Evolutionary conservation across 2,888 invertebrate genomes (phyloP), one percentile per base, ranked within the genome.

Genomic region (Escarpia spicata): DNA sequence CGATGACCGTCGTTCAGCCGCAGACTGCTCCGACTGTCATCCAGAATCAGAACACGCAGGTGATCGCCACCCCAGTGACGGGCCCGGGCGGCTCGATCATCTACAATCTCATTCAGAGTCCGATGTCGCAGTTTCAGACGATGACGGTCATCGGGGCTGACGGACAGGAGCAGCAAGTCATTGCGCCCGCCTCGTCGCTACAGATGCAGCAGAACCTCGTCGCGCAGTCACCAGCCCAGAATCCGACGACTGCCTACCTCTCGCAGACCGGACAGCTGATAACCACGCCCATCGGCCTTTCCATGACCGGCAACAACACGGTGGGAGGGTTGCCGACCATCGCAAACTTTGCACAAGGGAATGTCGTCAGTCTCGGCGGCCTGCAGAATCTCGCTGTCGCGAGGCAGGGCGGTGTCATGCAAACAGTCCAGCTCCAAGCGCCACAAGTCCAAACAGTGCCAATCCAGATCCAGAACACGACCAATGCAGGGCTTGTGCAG

Each of bases 401-500:
- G 75, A 75, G 91, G 43, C 43, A 75, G n/a, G 92, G 43, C 43
- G 92, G 92, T 43, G 90, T 89, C 26, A 43, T 93, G 26, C 94
- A 94, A 91, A 92, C 93, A 26, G 58, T 93, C n/a, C 92, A 92
- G 91, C 60, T 92, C 43, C 91, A 91, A 45, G 43, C 91, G 91
- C 58, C 90, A 31, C 93, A 92, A 89, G 90, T 94, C 31, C 93
- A 93, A 43, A 94, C 96, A 93, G 95, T 98, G 98, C 95, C 98
- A 90, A 98, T 99, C 6, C 99, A 99, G 96, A 98, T 99, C 93
- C 98, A 98, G 0, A 98, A 98, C 94, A 97, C 98, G 92, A 97
- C 98, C 92, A 75, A 75, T 75, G 97, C 98, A 75, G 98, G 99
- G 0, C 98, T 99, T 93, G 98, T 98, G 96, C 99, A 99, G 96